Evolutionary conservation across 2,888 invertebrate genomes (phyloP).

Genomic region (Tachystola acroxantha): DNA sequence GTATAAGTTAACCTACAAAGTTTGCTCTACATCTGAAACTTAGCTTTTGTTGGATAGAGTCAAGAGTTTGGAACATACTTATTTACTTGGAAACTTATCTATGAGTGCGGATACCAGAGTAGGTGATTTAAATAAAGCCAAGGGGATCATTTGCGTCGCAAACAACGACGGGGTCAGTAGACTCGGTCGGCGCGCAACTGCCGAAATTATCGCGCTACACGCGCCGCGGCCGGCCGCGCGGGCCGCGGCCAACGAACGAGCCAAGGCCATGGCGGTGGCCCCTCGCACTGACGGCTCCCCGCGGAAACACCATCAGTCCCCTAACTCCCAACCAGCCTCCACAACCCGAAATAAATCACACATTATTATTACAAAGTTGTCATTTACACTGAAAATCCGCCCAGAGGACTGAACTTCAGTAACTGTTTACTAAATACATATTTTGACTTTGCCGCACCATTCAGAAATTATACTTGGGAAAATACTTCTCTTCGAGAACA

Average conservation of each 20-base stretch:
- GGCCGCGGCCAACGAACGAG: conserved; percentile 69
- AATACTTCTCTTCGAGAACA: no score
- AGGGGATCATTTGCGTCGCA: conserved; percentile 72
- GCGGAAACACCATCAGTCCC: conserved; percentile 19
- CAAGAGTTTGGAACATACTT: no score
- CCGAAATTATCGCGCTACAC: conserved; percentile 73
- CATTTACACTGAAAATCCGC: background rate
- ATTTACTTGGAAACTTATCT: no score
- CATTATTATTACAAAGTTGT: background rate
- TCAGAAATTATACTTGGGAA: no score
- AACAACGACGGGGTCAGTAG: conserved; percentile 73
- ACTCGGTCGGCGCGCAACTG: conserved; percentile 62
- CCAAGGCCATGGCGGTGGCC: conserved; percentile 53
- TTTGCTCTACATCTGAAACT: no score
- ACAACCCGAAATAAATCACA: background rate
- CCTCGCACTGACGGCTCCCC: conserved; percentile 16
- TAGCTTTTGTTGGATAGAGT: no score
- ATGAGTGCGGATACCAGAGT: conserved; percentile 31
- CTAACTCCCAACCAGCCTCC: background rate
- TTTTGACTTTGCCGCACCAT: no score
- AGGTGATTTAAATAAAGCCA: conserved; percentile 72
- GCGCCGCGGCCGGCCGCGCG: conserved; percentile 38
- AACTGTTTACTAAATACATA: no score
- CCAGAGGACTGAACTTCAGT: background rate
- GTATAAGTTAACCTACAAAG: no score